Evolutionary conservation across 1,140 invertebrate genomes (phyloP), one percentile per base, ranked within the genome.

Genomic region (Calliphora vicina): DNA sequence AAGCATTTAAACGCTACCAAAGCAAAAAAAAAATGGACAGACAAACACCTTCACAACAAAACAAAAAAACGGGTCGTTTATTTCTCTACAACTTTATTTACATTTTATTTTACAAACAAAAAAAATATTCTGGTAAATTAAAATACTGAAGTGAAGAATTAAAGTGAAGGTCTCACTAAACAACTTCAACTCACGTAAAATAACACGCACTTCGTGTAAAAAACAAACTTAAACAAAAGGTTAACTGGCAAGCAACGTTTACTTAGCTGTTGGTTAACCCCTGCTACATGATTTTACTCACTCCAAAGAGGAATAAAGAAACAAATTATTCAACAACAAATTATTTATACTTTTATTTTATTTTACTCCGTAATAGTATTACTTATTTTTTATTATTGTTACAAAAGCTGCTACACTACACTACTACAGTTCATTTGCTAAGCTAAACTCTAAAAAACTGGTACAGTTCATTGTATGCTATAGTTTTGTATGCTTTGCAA

Each of bases 121-220:
- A 35, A 35, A 35, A 50, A 50, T 50, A 50, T 50, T 23, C 20
- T 29, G 29, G 12, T 29, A 74, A 74, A 27, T 15, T 20, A 74
- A 74, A 74, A n/a, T n/a, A n/a, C n/a, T n/a, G n/a, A n/a, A 76
- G 27, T 76, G 73, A 76, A 76, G 29, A 35, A 76, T 76, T 35
- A 15, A 29, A 76, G 73, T 76, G 29, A 76, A 76, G 29, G 73
- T 76, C 29, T 50, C 45, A 50, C 45, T 50, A 50, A 50, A 50
- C 12, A 50, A 0, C 45, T n/a, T 42, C 73, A 76, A 17, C 61
- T 42, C 73, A 42, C 35, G 73, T 76, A 76, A 76, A 42, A n/a
- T n/a, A n/a, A 42, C 26, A 43, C 35, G 35, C 74, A 43, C 74
- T 74, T 29, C 15, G 72, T 17, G 72, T 73, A 12, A 78, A 43